Conservation (phyloP, 30 jellyfish, hydroid and myxozoan genomes). For the Mastigias papua region DNA sequence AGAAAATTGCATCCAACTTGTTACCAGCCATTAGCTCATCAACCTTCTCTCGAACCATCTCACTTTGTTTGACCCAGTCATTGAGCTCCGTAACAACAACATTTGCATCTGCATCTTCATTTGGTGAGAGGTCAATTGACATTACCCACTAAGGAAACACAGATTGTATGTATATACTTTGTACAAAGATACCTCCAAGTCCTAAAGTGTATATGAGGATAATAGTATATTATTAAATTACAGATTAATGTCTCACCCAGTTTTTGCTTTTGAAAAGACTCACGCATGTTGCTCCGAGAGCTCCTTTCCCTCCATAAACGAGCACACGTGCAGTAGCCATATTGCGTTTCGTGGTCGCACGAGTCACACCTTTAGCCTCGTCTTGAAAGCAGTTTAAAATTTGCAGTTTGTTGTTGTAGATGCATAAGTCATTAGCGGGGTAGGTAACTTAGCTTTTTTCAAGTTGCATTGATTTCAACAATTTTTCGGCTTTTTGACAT, state of each 20-base stretch:
- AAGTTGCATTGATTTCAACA: too few relatives aligned
- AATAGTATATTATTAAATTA: background rate
- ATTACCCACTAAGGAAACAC: conserved; percentile 72
- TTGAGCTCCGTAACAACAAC: conserved; percentile 88
- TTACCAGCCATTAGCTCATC: conserved; percentile 83
- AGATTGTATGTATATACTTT: background rate
- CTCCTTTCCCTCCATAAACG: conserved; percentile 94
- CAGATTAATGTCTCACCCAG: conserved; percentile 59
- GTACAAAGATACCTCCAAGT: background rate
- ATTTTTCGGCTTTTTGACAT: too few relatives aligned
- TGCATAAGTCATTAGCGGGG: background rate
- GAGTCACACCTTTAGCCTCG: conserved; percentile 21
- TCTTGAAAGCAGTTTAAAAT: background rate
- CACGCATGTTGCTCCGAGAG: conserved; percentile 91
- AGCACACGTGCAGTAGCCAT: conserved; percentile 94
- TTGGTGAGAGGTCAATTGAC: conserved; percentile 83
- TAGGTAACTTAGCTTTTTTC: too few relatives aligned
- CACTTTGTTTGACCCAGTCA: conserved; percentile 89
- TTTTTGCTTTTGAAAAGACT: conserved; percentile 76
- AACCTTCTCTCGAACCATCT: conserved; percentile 72
- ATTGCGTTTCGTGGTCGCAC: conserved; percentile 2
- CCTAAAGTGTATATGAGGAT: too few relatives aligned
- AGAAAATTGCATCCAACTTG: conserved; percentile 85
- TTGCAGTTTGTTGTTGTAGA: background rate
- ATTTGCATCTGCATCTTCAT: conserved; percentile 96